Percentiles rank a stretch among this genome's conserved stretches.
Conservation (phyloP, 2,797 vertebrate species). For the Lindbergichthys nudifrons region DNA sequence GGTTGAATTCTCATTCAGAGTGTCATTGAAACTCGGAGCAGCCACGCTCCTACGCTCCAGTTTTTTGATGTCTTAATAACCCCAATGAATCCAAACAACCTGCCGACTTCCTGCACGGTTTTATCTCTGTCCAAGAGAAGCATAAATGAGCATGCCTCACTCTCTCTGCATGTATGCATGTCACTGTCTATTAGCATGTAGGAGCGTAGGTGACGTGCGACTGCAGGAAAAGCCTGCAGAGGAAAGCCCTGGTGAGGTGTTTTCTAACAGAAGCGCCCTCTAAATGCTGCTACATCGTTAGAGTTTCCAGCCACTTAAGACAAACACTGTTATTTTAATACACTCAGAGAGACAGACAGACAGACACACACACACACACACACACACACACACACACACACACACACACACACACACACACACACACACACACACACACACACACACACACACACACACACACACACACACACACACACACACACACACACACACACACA, state of each 20-base stretch:
- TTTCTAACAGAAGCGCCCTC: constrained; percentile 76
- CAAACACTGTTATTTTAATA: constrained; percentile 60
- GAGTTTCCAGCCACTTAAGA: constrained; percentile 75
- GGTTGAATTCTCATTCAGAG: not conserved
- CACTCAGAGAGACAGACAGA: constrained; percentile 19
- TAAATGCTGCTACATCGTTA: constrained; percentile 62
- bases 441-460: too few relatives aligned
- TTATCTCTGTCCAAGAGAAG: constrained; percentile 64
- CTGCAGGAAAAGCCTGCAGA: constrained; percentile 56
- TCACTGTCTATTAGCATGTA: constrained; percentile 50
- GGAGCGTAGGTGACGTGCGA: constrained; percentile 7
- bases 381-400: not conserved
- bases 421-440: not conserved
- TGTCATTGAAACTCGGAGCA: not conserved
- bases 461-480: too few relatives aligned
- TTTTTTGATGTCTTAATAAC: constrained; percentile 63
- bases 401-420: not conserved
- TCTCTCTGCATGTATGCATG: constrained; percentile 47
- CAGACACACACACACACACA: not conserved
- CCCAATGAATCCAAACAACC: constrained; percentile 45
- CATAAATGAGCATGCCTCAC: constrained; percentile 53
- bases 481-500: too few relatives aligned
- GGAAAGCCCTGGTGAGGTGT: constrained; percentile 80
- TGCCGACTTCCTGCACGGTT: constrained; percentile 41
- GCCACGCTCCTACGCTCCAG: constrained; percentile 20